phyloP scores from a whole-genome alignment of 2,113 vertebrate species.

The Illadopsis cleaveri region DNA sequence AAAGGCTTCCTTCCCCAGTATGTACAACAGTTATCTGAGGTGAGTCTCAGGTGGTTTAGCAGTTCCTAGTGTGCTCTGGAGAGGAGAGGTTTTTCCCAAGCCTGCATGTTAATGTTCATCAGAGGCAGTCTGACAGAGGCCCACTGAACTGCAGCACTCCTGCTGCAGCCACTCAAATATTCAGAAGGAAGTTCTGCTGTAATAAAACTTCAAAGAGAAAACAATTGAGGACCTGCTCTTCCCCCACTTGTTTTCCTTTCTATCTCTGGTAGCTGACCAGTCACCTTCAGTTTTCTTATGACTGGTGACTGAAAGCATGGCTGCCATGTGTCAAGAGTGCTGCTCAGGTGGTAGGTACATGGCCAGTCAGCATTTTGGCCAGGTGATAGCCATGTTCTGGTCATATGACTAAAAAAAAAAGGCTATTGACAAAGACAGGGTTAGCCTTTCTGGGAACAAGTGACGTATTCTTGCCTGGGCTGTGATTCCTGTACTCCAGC shows the following conservation, averaged over 20 bases:
- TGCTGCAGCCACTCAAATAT: background rate
- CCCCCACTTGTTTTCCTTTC: background rate
- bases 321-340: background rate
- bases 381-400: background rate
- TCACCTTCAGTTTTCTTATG: background rate
- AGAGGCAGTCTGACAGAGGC: background rate
- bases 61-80: background rate
- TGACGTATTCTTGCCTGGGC: background rate
- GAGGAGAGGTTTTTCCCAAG: background rate
- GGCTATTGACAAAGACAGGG: background rate
- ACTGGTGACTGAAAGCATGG: background rate
- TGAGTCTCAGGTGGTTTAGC: background rate
- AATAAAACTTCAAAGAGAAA: constrained; percentile 53
- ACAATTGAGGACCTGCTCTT: background rate
- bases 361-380: background rate
- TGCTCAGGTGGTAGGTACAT: background rate
- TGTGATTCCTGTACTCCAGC: background rate
- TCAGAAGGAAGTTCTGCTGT: constrained; percentile 20
- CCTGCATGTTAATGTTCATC: constrained; percentile 2
- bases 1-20: constrained; percentile 32
- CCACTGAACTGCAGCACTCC: background rate
- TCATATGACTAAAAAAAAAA: background rate
- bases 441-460: background rate
- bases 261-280: background rate
- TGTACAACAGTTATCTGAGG: constrained; percentile 14